phyloP scores from a whole-genome alignment of 2,888 invertebrate species.

The Lasioglossum pauxillum region DNA sequence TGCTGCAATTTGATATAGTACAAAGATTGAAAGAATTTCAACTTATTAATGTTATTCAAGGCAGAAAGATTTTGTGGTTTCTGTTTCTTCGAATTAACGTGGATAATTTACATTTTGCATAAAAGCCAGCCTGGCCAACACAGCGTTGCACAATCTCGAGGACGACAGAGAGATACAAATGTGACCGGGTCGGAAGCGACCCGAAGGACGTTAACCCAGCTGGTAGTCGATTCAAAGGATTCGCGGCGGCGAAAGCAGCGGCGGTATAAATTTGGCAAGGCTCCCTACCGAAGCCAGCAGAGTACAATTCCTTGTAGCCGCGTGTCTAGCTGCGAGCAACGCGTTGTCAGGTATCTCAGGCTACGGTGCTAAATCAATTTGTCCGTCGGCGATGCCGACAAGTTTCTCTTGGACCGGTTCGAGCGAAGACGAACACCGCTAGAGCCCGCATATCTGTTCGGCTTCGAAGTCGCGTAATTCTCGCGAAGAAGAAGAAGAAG shows the following conservation, averaged over 20 bases:
- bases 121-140: not conserved
- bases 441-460: slow-evolving; percentile 16
- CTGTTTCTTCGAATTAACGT: too few species aligned
- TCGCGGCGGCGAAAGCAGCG: not conserved
- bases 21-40: not conserved
- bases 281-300: slow-evolving; percentile 19
- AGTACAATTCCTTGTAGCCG: slow-evolving; percentile 54
- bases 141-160: not conserved
- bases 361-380: slow-evolving; percentile 56
- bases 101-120: not conserved
- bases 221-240: not conserved
- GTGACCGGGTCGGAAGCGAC: not conserved
- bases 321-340: slow-evolving; percentile 48
- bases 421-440: slow-evolving; percentile 22
- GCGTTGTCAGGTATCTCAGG: slow-evolving; percentile 52
- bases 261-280: slow-evolving; percentile 45
- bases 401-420: slow-evolving; percentile 62
- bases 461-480: slow-evolving; percentile 19
- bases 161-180: not conserved
- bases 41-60: too few species aligned
- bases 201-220: not conserved
- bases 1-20: not conserved
- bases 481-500: slow-evolving; percentile 33
- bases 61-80: too few species aligned
- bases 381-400: slow-evolving; percentile 30